Base-by-base conservation (phyloP, 2,888 invertebrate genomes). In the Acronicta psi region DNA sequence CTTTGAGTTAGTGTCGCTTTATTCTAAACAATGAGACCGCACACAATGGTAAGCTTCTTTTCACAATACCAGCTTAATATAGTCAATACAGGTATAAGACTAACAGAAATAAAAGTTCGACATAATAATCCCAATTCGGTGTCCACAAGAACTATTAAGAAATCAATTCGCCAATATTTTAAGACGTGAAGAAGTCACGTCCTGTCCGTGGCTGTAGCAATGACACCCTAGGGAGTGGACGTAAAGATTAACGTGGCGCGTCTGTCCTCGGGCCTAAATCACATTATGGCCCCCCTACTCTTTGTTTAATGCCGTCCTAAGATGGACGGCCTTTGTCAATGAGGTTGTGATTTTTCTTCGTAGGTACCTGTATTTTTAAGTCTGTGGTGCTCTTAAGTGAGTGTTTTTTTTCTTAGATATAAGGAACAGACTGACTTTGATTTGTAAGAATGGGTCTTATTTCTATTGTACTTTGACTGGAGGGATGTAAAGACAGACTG, bases 211-310 rank as follows among this genome's bases (percentile, higher is more conserved):
- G 83, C 75, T 71, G 60, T 77, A 71, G 65, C 75, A 87, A 92
- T 87, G 86, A 84, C 86, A 77, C 92, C 88, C 91, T 29, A 20
- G 92, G 90, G 92, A 90, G 77, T 71, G 74, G 75, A 77, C 79
- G 75, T 75, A 79, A 82, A 91, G 92, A 92, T 93, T 92, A 91
- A 93, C 91, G 91, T 79, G 77, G 75, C 88, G 74, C 88, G 90
- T 87, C 89, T 89, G 89, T 90, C 90, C 90, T 86, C 86, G 56
- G 79, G 82, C 87, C 84, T 91, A 92, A 92, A 91, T 91, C 92
- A 91, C 92, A 92, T 91, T 91, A 91, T 77, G 75, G 80, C 67
- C 85, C 84, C 84, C 77, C 80, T 77, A 77, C 72, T 85, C 85
- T 86, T 85, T 88, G 88, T 90, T 86, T 91, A 88, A 88, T 87